A percentile compares a stretch with the other conserved stretches of the same genome.
These are phyloP conservation scores for Eleginops maclovinus DNA, from an alignment of 2,113 vertebrate species.

Conservation along the genomic window DNA sequence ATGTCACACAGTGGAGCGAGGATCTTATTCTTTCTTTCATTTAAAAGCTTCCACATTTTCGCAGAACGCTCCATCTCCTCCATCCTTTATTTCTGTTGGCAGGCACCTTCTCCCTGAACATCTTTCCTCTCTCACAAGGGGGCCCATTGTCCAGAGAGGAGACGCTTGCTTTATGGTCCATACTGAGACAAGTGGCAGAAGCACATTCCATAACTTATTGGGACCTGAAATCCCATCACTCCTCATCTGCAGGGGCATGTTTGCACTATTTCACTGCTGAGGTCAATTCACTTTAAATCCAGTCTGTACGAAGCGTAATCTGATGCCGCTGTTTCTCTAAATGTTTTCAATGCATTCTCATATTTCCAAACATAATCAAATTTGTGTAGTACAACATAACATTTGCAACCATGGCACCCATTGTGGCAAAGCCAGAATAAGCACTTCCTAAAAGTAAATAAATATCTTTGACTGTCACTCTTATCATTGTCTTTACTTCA, in stretches of 20 bases:
- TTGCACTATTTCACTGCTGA: slow-evolving; percentile 48
- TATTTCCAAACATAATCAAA: slow-evolving; percentile 60
- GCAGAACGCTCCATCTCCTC: slow-evolving; percentile 48
- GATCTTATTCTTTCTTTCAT: slow-evolving; percentile 60
- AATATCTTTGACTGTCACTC: not conserved
- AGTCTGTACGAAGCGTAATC: slow-evolving; percentile 38
- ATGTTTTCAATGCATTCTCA: slow-evolving; percentile 29
- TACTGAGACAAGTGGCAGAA: slow-evolving; percentile 73
- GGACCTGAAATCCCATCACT: slow-evolving; percentile 57
- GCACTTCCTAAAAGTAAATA: slow-evolving; percentile 8
- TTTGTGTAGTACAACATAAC: slow-evolving; percentile 30
- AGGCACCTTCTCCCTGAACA: slow-evolving; percentile 63
- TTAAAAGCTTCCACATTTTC: slow-evolving; percentile 64
- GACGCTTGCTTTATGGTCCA: slow-evolving; percentile 66
- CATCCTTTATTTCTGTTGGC: slow-evolving; percentile 75
- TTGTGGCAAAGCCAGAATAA: slow-evolving; percentile 19
- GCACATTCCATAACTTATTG: slow-evolving; percentile 65
- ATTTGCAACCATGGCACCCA: not conserved
- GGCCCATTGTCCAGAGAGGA: slow-evolving; percentile 67
- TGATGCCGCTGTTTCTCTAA: slow-evolving; percentile 33
- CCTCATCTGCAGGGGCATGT: slow-evolving; percentile 45
- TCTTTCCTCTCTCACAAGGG: slow-evolving; percentile 69
- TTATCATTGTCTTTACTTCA: slow-evolving; percentile 23
- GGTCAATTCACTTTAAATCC: slow-evolving; percentile 53
- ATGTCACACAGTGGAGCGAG: slow-evolving; percentile 61